Conservation (phyloP, 2,797 vertebrate genomes). For the Chromobotia macracanthus region DNA sequence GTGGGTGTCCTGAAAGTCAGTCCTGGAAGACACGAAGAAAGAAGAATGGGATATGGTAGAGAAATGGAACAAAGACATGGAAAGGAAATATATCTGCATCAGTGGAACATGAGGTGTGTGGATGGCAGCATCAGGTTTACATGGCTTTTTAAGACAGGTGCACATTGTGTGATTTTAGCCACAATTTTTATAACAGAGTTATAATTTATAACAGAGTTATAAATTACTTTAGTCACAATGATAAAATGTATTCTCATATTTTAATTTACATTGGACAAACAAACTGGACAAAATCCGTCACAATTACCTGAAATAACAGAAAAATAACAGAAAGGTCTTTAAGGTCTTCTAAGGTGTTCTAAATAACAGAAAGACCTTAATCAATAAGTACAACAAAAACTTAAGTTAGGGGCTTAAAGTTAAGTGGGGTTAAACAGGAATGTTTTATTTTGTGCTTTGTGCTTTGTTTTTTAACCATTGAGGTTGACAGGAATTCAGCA, state of each 20-base stretch:
- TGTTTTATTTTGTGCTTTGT: not conserved
- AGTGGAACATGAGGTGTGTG: constrained; percentile 17
- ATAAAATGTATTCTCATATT: too few species aligned
- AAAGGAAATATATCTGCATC: constrained; percentile 4
- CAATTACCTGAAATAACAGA: too few species aligned
- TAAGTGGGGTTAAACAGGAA: not conserved
- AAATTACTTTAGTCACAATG: too few species aligned
- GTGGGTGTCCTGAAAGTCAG: constrained; percentile 11
- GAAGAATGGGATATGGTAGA: not conserved
- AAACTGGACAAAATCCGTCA: too few species aligned
- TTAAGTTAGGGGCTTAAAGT: not conserved
- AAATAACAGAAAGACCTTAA: not conserved
- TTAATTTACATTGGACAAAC: too few species aligned
- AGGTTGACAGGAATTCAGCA: constrained; percentile 29
- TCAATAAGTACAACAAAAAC: not conserved
- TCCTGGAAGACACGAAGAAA: not conserved
- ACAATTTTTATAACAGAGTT: not conserved
- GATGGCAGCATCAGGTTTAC: not conserved
- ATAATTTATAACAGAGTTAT: not conserved
- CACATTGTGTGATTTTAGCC: not conserved
- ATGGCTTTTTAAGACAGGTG: not conserved
- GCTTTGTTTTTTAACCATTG: not conserved
- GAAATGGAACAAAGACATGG: constrained; percentile 1
- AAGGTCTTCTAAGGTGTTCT: too few species aligned
- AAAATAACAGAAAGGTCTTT: too few species aligned